Percentiles rank a stretch among this genome's conserved stretches.
Evolutionary conservation across 1,140 invertebrate genomes (phyloP).

Genomic region (Neuroterus valhalla): DNA sequence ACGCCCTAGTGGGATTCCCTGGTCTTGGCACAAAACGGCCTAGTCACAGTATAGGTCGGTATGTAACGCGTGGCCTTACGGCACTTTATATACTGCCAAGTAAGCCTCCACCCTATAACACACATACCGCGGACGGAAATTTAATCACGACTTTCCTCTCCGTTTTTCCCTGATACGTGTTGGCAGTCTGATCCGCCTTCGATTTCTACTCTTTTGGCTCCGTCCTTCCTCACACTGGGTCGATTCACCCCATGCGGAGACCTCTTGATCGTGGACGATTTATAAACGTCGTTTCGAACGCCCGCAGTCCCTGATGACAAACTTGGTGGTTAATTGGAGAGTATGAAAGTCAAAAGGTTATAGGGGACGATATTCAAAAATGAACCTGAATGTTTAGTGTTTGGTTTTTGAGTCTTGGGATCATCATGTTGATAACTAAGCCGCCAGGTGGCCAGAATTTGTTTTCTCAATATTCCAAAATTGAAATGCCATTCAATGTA

Average conservation of each 20-base stretch:
- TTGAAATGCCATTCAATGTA: too few species aligned
- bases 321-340: slow-evolving; percentile 25
- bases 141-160: slow-evolving; percentile 20
- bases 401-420: too few species aligned
- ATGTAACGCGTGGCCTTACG: background rate
- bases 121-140: slow-evolving; percentile 2
- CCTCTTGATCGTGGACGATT: slow-evolving; percentile 14
- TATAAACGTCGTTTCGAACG: slow-evolving; percentile 19
- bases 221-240: slow-evolving; percentile 16
- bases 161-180: background rate
- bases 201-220: slow-evolving; percentile 5
- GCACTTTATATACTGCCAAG: background rate
- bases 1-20: background rate
- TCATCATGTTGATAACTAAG: too few species aligned
- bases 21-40: background rate
- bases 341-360: slow-evolving; percentile 26
- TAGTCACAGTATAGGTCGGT: background rate
- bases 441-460: too few species aligned
- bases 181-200: background rate
- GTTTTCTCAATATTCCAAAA: too few species aligned
- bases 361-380: slow-evolving; percentile 16
- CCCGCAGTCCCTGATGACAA: slow-evolving; percentile 11
- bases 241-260: slow-evolving; percentile 15
- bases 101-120: background rate
- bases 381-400: background rate